These are phyloP conservation scores for Drosophila lacteicornis DNA, from an alignment of 1,140 invertebrate genomes.

Conservation along the genomic window DNA sequence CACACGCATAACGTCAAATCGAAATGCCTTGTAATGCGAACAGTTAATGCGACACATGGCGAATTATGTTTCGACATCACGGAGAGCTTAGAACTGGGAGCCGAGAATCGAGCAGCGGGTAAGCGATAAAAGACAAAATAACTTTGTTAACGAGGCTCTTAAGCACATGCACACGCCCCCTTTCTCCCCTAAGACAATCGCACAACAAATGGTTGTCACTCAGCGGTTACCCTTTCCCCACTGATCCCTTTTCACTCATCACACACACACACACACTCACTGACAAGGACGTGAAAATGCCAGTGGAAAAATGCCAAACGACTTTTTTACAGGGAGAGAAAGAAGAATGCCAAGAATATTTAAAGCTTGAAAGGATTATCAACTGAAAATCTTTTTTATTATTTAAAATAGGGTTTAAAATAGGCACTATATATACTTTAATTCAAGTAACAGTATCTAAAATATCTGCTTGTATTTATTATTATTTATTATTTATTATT, in stretches of 20 bases:
- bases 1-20: constrained; percentile 70
- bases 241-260: not conserved
- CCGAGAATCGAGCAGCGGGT: constrained; percentile 50
- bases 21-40: constrained; percentile 59
- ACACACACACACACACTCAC: constrained; percentile 12
- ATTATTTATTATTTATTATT: not conserved
- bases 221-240: not conserved
- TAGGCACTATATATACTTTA: too few species aligned
- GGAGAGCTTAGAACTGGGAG: constrained; percentile 24
- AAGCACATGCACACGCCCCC: constrained; percentile 63
- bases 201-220: constrained; percentile 45
- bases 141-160: constrained; percentile 84
- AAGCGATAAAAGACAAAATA: constrained; percentile 81
- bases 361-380: not conserved
- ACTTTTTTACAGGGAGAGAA: constrained; percentile 8
- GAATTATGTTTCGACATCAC: constrained; percentile 74
- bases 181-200: constrained; percentile 26
- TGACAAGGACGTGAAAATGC: constrained; percentile 59
- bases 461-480: not conserved
- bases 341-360: not conserved
- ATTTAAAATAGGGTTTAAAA: too few species aligned
- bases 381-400: too few species aligned
- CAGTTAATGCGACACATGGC: constrained; percentile 73
- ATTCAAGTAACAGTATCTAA: too few species aligned
- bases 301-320: constrained; percentile 69